Evolutionary conservation across 2,113 vertebrate species (phyloP), one percentile per base, ranked within the genome.

Genomic region (Burhinus bistriatus): DNA sequence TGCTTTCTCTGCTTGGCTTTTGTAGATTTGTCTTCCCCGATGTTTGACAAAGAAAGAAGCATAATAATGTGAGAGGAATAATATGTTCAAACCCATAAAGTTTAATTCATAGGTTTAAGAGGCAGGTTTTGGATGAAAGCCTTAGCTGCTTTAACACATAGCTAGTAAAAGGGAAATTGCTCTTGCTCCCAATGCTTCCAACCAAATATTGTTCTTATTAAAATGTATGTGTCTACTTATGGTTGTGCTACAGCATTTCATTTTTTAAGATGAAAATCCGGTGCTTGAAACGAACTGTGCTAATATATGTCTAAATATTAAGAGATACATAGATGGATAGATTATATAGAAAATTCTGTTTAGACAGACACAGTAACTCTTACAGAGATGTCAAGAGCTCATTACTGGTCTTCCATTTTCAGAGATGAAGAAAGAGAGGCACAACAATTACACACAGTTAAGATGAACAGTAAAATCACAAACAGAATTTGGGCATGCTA

Each of bases 61-160:
- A 15, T 51, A 93, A 87, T 59, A 82, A 59, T 75, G 69, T 83
- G 80, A 90, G n/a, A 72, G 8, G 55, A 91, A 95, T 77, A 84
- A 49, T 27, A 69, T 29, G 26, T 71, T 89, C 61, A 82, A 93
- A 91, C 15, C n/a, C 40, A 68, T 90, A 57, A 95, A 82, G 36
- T 89, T 93, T 83, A 87, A 84, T 94, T 96, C 30, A n/a, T 79
- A 82, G 13, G 23, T 82, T 94, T 93, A 86, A 94, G 81, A 75
- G 52, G 26, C 47, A 71, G 45, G 32, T 90, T 89, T 95, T 84
- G 72, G 61, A 90, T 78, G 68, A 92, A 95, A 92, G 40, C 69
- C 76, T 84, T 26, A 72, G 40, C 40, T 82, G 40, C 51, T 79
- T 86, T 76, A 89, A 12, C 44, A 45, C 10, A 26, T 40, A 47